A percentile compares a stretch with the other conserved stretches of the same genome.
Evolutionary conservation across 2,113 vertebrate genomes (phyloP).

Genomic region (Illadopsis cleaveri): DNA sequence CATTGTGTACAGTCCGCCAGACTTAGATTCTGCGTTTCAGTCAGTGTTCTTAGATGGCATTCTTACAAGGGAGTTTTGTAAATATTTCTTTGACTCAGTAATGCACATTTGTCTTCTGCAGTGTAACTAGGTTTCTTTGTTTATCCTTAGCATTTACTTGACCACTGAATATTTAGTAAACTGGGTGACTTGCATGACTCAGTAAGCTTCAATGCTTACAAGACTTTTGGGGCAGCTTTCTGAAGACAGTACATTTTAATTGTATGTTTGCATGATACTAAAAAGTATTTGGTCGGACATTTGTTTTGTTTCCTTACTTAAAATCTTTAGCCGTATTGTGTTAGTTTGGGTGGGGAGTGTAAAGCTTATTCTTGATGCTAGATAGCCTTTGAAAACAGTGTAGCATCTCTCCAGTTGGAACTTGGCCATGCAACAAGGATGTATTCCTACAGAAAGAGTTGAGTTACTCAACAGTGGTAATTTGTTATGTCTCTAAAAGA

Average conservation of each 20-base stretch:
- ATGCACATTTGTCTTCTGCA: background rate
- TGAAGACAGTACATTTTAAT: background rate
- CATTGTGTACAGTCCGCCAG: background rate
- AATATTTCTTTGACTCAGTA: background rate
- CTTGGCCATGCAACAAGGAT: background rate
- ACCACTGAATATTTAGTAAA: background rate
- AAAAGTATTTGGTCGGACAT: background rate
- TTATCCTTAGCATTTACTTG: background rate
- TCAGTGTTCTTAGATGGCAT: background rate
- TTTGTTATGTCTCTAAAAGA: background rate
- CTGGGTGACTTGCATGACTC: background rate
- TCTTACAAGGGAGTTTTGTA: background rate
- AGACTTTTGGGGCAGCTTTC: background rate
- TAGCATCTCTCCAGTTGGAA: background rate
- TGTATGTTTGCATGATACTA: background rate
- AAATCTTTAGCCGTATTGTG: background rate
- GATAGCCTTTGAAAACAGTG: background rate
- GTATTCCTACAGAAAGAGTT: background rate
- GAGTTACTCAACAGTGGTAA: background rate
- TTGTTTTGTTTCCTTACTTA: background rate
- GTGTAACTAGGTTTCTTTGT: background rate
- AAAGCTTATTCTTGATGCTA: background rate
- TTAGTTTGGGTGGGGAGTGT: background rate
- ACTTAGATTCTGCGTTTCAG: background rate
- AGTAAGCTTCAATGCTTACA: background rate